Conservation (phyloP, 2,113 vertebrate genomes). For the Nycticryphes semicollaris region DNA sequence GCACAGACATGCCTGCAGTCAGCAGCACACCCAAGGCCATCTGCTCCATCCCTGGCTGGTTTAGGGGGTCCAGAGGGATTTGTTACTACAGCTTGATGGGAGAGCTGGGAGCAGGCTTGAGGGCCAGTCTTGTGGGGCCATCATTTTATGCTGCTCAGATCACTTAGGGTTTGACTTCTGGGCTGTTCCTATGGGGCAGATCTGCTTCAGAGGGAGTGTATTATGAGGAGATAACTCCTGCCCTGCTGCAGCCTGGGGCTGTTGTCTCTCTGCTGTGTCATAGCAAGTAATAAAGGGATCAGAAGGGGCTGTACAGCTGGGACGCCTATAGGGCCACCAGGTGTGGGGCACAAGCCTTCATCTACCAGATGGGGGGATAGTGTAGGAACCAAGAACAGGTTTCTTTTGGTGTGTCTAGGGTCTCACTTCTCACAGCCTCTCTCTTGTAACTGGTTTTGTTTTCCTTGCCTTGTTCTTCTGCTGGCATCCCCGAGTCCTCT, state of each 20-base stretch:
- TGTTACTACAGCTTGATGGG: neutral
- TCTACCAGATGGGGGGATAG: neutral
- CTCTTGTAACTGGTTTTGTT: neutral
- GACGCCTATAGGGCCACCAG: neutral
- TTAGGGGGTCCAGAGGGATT: neutral
- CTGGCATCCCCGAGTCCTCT: rapidly evolving
- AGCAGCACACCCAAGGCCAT: constrained; percentile 1
- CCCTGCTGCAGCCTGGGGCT: neutral
- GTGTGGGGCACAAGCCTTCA: neutral
- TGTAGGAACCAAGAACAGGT: neutral
- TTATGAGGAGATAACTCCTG: neutral
- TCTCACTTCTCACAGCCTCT: neutral
- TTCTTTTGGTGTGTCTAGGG: neutral
- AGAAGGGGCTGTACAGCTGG: neutral
- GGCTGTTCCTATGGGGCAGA: neutral
- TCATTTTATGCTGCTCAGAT: neutral
- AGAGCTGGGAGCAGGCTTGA: neutral
- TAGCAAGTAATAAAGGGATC: neutral
- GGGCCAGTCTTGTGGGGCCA: neutral
- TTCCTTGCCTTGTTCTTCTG: neutral
- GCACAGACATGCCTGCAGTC: neutral
- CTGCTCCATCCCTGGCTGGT: neutral
- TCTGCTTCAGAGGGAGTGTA: neutral
- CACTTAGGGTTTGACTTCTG: neutral
- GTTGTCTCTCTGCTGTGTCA: neutral